Conservation (phyloP, 2,888 invertebrate species). For the Apamea epomidion region DNA sequence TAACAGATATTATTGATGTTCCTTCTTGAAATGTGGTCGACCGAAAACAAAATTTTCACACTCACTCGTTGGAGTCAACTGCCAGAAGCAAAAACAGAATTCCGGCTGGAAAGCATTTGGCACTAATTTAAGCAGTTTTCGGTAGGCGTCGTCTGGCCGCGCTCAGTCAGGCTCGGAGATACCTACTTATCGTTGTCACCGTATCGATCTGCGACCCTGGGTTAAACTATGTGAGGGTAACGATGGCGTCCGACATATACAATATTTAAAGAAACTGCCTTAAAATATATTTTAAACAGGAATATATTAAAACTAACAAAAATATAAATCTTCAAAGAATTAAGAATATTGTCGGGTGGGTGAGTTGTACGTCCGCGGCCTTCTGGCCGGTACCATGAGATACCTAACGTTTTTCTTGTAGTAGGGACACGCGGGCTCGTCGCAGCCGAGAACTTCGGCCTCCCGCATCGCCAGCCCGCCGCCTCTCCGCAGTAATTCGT, state of each 20-base stretch:
- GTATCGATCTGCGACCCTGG: background rate
- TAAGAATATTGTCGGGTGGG: slow-evolving; percentile 73
- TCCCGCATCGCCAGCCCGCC: slow-evolving; percentile 74
- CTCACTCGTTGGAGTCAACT: background rate
- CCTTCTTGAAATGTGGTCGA: background rate
- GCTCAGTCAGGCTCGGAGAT: background rate
- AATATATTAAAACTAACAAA: slow-evolving; percentile 62
- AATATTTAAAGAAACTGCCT: slow-evolving; percentile 13
- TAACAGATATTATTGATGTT: background rate
- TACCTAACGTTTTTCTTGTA: slow-evolving; percentile 85
- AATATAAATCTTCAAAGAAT: slow-evolving; percentile 41
- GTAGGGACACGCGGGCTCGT: slow-evolving; percentile 86
- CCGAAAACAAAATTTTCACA: background rate
- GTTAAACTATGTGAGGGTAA: no score
- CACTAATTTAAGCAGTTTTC: background rate
- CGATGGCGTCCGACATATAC: background rate
- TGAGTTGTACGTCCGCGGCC: slow-evolving; percentile 77
- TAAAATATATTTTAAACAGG: slow-evolving; percentile 18
- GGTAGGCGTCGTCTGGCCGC: background rate
- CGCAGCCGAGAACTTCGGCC: slow-evolving; percentile 84
- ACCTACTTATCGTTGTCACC: no score
- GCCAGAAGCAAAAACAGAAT: background rate
- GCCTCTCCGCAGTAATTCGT: slow-evolving; percentile 78
- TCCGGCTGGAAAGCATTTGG: background rate
- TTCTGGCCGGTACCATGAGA: slow-evolving; percentile 83